A percentile compares a stretch with the other conserved stretches of the same genome.
phyloP scores from a whole-genome alignment of 2,113 vertebrate species.

The Corythornis vintsioides region DNA sequence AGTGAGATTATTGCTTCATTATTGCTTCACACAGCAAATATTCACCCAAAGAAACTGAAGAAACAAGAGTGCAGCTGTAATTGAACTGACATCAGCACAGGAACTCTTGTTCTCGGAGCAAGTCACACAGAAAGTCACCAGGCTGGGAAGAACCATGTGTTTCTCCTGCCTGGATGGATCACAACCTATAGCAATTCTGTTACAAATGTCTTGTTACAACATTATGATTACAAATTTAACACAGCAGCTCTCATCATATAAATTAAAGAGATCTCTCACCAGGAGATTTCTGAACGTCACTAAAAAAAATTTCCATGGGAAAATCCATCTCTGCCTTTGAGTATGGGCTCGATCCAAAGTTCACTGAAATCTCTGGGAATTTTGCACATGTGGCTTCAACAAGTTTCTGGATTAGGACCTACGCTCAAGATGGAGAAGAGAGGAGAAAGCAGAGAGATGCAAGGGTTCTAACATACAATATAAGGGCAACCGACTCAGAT shows the following conservation, averaged over 20 bases:
- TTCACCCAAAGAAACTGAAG: background rate
- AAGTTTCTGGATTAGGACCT: background rate
- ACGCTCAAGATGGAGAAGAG: background rate
- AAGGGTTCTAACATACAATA: background rate
- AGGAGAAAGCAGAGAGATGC: background rate
- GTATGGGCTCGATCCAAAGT: background rate
- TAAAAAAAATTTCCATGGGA: background rate
- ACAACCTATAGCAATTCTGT: background rate
- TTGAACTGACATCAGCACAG: conserved; percentile 1
- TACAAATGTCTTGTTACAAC: background rate
- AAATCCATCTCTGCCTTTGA: background rate
- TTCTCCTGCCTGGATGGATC: background rate
- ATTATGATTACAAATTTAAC: background rate
- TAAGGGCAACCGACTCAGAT: background rate
- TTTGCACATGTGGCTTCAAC: background rate
- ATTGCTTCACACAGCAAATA: conserved; percentile 38
- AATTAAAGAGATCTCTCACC: background rate
- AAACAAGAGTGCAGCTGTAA: conserved; percentile 1
- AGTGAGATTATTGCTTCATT: background rate
- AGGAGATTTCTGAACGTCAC: background rate
- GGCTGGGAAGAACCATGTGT: background rate
- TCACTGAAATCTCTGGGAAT: background rate
- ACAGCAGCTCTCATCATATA: background rate
- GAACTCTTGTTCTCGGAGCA: background rate
- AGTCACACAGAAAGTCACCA: background rate